Evolutionary conservation across 2,888 invertebrate genomes (phyloP).

Genomic region (Chloroclystis v-ata): DNA sequence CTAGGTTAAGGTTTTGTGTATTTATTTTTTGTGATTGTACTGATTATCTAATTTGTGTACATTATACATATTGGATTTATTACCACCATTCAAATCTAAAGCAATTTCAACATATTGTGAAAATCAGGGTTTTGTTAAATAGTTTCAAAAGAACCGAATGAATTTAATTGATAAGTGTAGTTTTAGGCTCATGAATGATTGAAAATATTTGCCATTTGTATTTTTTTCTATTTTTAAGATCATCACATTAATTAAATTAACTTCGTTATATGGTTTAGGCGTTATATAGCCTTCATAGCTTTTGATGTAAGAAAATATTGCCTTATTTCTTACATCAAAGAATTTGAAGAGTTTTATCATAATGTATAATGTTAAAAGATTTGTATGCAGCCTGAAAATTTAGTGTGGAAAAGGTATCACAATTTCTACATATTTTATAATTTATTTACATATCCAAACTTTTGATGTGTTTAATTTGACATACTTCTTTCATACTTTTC

Average conservation of each 20-base stretch:
- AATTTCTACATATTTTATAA: too few species aligned
- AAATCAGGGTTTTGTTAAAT: slow-evolving; percentile 12
- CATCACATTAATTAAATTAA: slow-evolving; percentile 23
- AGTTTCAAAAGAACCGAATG: slow-evolving; percentile 9
- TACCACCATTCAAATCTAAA: not conserved
- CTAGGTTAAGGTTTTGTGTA: not conserved
- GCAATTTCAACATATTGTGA: not conserved
- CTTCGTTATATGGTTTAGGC: slow-evolving; percentile 20
- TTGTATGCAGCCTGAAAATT: too few species aligned
- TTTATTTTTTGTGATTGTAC: not conserved
- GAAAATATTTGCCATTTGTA: slow-evolving; percentile 28
- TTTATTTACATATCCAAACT: too few species aligned
- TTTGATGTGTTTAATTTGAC: too few species aligned
- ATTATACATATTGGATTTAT: not conserved
- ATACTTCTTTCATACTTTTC: slow-evolving; percentile 21
- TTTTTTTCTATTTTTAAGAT: slow-evolving; percentile 17
- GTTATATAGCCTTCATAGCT: too few species aligned
- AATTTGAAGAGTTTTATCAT: slow-evolving; percentile 27
- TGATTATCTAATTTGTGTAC: not conserved
- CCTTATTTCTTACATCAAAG: slow-evolving; percentile 7
- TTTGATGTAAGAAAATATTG: too few species aligned
- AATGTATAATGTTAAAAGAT: too few species aligned
- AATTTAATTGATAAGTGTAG: slow-evolving; percentile 11
- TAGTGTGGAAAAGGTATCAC: too few species aligned
- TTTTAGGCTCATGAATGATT: slow-evolving; percentile 16